These are phyloP conservation scores for Chromobotia macracanthus DNA, from an alignment of 2,797 vertebrate genomes.

Conservation along the genomic window DNA sequence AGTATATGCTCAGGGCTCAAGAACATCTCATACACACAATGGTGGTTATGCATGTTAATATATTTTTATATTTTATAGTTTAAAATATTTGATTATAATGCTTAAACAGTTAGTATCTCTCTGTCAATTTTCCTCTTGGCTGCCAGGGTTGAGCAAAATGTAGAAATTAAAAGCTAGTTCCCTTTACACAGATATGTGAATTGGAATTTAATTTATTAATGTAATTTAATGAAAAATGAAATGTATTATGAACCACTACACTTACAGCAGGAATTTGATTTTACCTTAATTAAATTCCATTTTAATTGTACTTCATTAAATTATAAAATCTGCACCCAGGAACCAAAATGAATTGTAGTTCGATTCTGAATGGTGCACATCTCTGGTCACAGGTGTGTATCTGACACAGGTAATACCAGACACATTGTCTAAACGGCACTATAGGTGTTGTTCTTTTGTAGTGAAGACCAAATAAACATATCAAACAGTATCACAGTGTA, in stretches of 20 bases:
- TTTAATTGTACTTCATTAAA: background rate
- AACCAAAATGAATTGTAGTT: background rate
- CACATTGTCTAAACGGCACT: background rate
- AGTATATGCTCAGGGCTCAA: conserved; percentile 15
- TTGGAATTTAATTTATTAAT: background rate
- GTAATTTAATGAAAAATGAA: background rate
- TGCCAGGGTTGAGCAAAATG: background rate
- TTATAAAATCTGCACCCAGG: background rate
- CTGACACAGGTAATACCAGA: too few species aligned
- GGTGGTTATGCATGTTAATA: background rate
- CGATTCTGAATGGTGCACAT: background rate
- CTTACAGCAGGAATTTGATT: background rate
- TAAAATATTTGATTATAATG: conserved; percentile 2
- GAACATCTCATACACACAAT: background rate
- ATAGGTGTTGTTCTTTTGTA: conserved; percentile 1
- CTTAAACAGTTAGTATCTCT: background rate
- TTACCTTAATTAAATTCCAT: background rate
- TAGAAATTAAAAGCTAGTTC: background rate
- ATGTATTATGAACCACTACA: background rate
- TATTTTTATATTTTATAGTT: background rate
- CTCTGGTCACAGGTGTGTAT: background rate
- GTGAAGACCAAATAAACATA: conserved; percentile 13
- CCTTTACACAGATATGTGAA: background rate
- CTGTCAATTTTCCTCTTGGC: background rate
- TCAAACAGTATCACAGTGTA: conserved; percentile 9